phyloP scores from a whole-genome alignment of 1,140 invertebrate species.

The Drosophila orosa region DNA sequence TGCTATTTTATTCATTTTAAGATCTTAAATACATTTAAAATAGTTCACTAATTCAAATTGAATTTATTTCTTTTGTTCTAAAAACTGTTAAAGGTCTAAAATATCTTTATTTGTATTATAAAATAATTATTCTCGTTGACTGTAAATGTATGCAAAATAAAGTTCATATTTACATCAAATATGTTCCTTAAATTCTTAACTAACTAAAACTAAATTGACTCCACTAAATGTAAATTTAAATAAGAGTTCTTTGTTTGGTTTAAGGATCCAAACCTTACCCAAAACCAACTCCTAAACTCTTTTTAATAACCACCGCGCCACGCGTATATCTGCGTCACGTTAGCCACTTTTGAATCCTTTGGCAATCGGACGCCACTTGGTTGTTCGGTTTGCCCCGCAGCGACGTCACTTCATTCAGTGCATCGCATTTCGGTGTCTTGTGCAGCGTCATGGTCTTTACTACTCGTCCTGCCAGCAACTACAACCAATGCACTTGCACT shows the following conservation, averaged over 20 bases:
- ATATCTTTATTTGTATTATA: no score
- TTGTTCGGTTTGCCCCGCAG: conserved; percentile 3
- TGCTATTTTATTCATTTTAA: no score
- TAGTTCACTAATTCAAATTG: no score
- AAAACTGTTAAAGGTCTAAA: no score
- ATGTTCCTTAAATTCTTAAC: no score
- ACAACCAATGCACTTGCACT: conserved; percentile 64
- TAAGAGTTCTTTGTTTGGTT: no score
- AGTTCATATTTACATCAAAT: no score
- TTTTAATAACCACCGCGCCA: conserved; percentile 7
- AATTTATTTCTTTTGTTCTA: no score
- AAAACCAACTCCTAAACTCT: conserved; percentile 7
- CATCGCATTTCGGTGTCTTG: conserved; percentile 34
- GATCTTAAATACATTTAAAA: background rate
- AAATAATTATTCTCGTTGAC: background rate
- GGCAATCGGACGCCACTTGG: conserved; percentile 9
- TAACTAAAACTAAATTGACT: no score
- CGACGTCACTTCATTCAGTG: conserved; percentile 77
- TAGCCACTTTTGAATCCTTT: conserved; percentile 11
- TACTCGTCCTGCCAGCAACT: conserved; percentile 47
- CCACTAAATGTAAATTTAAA: no score
- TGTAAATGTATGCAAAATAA: background rate
- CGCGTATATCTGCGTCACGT: conserved; percentile 34
- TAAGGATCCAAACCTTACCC: no score
- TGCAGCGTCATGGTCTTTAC: conserved; percentile 74